Evolutionary conservation across 2,797 vertebrate species (phyloP).

Genomic region (Holocentrus rufus): DNA sequence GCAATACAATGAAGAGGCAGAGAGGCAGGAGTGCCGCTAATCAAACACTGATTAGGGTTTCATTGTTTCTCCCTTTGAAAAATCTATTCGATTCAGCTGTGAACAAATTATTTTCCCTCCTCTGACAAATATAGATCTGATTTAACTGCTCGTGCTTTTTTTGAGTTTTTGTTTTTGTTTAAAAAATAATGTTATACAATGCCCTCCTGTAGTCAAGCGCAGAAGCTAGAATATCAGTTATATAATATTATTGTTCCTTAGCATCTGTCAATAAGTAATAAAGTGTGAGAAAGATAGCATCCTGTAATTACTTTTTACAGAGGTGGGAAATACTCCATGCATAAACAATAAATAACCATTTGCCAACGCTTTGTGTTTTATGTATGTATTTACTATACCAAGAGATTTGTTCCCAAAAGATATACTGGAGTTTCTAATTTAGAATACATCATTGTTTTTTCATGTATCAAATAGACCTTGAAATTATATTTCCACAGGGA

Average conservation of each 20-base stretch:
- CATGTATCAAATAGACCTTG: conserved; percentile 71
- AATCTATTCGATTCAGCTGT: not conserved
- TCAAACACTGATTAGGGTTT: conserved; percentile 2
- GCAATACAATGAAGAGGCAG: too few species aligned
- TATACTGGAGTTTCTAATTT: conserved; percentile 41
- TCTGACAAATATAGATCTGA: not conserved
- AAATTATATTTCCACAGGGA: conserved; percentile 73
- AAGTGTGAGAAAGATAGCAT: not conserved
- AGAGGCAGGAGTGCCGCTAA: not conserved
- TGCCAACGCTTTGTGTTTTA: not conserved
- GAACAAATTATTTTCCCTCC: not conserved
- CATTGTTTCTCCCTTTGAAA: not conserved
- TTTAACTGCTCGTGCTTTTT: too few species aligned
- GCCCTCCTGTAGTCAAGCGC: too few species aligned
- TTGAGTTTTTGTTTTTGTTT: too few species aligned
- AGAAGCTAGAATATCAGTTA: not conserved
- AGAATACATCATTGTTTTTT: conserved; percentile 56
- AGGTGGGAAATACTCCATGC: not conserved
- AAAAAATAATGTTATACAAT: too few species aligned
- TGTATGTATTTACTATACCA: conserved; percentile 26
- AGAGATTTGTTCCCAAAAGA: conserved; percentile 45
- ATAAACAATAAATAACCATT: not conserved
- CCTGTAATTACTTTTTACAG: conserved; percentile 7
- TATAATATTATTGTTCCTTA: not conserved
- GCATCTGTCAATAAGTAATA: not conserved